Conservation (phyloP, 2,888 invertebrate genomes). For the Girardia tigrina region DNA sequence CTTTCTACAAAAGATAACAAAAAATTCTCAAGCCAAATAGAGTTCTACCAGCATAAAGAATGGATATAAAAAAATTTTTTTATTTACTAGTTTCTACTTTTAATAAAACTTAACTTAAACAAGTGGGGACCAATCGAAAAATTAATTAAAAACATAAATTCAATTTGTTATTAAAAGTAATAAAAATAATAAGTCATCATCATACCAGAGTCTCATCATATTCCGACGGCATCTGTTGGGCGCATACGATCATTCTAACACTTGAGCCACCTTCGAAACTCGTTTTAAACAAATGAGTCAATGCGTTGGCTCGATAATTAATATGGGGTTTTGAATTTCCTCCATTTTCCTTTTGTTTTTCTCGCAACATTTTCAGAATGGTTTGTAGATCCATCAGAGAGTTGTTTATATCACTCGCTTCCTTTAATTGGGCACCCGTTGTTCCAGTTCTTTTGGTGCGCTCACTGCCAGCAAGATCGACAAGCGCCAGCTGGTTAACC, state of each 20-base stretch:
- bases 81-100: too few relatives aligned
- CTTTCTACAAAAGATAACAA: too few relatives aligned
- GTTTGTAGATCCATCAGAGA: conserved; percentile 80
- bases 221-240: conserved; percentile 78
- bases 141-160: too few relatives aligned
- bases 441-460: conserved; percentile 73
- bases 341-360: conserved; percentile 60
- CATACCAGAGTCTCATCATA: conserved; percentile 83
- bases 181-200: too few relatives aligned
- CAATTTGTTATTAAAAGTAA: too few relatives aligned
- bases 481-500: conserved; percentile 79
- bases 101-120: too few relatives aligned
- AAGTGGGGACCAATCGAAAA: too few relatives aligned
- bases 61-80: too few relatives aligned
- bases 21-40: too few relatives aligned
- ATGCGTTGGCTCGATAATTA: conserved; percentile 80
- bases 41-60: too few relatives aligned
- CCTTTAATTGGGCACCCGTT: conserved; percentile 60
- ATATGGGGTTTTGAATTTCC: conserved; percentile 59
- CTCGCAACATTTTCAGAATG: conserved; percentile 75
- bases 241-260: conserved; percentile 87
- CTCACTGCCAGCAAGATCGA: conserved; percentile 94
- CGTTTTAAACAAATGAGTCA: conserved; percentile 87
- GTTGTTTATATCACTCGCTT: conserved; percentile 78
- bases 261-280: conserved; percentile 93